These are phyloP conservation scores for Prietella phreatophila DNA, from an alignment of 2,113 vertebrate species.

Conservation along the genomic window DNA sequence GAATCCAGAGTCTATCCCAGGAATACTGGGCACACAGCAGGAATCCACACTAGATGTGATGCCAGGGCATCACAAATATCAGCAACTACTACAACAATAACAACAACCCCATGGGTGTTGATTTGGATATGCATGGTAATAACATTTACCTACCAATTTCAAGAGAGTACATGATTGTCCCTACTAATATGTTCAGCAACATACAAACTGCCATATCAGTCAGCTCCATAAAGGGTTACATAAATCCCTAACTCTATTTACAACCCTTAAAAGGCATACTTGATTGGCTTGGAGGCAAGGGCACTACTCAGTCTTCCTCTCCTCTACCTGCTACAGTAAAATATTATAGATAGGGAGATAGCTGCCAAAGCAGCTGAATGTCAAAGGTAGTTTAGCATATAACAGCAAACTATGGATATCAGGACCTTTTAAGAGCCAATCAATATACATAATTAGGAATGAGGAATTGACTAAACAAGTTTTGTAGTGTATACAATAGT, in stretches of 20 bases:
- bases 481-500: neutral
- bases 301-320: neutral
- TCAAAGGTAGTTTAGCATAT: too few species aligned
- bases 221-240: neutral
- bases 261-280: neutral
- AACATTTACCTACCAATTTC: neutral
- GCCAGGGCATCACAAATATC: neutral
- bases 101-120: neutral
- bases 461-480: neutral
- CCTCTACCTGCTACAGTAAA: neutral
- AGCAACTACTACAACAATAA: neutral
- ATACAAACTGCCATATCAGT: neutral
- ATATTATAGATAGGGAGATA: neutral
- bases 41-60: neutral
- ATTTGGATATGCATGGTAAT: neutral
- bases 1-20: neutral
- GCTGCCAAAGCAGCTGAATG: too few species aligned
- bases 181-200: neutral
- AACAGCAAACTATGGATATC: neutral
- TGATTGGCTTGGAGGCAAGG: neutral
- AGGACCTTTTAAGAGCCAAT: neutral
- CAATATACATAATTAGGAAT: neutral
- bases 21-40: neutral
- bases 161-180: neutral
- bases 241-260: neutral